Evolutionary conservation across 2,113 vertebrate genomes (phyloP).

Genomic region (Tauraco erythrolophus): DNA sequence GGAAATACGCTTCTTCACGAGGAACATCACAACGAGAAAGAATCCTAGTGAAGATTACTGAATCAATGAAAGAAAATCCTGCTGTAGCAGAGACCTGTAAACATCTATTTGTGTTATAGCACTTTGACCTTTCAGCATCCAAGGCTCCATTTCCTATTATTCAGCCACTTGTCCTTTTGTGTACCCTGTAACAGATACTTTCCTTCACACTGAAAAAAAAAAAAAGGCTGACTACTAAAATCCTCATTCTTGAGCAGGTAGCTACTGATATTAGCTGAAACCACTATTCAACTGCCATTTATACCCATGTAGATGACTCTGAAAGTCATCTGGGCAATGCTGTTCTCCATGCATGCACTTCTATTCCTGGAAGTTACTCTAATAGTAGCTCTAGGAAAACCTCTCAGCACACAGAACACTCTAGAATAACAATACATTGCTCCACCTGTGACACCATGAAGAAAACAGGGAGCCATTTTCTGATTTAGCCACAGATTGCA

Average conservation of each 20-base stretch:
- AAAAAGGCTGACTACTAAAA: background rate
- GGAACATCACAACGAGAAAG: background rate
- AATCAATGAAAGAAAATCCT: background rate
- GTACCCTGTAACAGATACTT: background rate
- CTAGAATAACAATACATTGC: background rate
- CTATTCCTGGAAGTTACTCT: background rate
- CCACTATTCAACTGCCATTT: background rate
- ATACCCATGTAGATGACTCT: background rate
- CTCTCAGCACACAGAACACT: background rate
- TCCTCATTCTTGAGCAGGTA: background rate
- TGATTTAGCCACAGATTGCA: background rate
- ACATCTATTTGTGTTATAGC: background rate
- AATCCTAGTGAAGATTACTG: background rate
- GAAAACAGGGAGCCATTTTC: background rate
- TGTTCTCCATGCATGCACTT: background rate
- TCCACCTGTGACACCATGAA: background rate
- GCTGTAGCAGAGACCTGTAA: background rate
- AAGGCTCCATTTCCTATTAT: background rate
- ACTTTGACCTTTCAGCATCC: background rate
- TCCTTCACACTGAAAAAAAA: background rate
- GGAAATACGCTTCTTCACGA: background rate
- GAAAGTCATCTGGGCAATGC: background rate
- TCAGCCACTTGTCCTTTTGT: background rate
- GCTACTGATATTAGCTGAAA: background rate
- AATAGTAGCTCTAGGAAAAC: background rate